A percentile compares a stretch with the other conserved stretches of the same genome.
phyloP scores from a whole-genome alignment of 2,113 vertebrate genomes.

The Rhadina sibilatrix region DNA sequence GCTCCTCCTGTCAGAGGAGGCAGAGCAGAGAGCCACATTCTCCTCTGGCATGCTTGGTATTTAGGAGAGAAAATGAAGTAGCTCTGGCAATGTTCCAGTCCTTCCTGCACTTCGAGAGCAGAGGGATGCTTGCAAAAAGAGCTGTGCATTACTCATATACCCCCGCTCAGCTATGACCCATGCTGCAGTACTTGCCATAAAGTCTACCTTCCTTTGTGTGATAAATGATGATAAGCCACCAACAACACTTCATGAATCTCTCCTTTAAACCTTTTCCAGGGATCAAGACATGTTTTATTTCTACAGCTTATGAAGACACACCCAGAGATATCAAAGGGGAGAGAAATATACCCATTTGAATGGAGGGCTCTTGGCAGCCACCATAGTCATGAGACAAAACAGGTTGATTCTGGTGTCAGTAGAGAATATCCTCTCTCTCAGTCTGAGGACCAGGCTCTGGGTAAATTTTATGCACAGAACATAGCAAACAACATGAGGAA shows the following conservation, averaged over 20 bases:
- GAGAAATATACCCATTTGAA: background rate
- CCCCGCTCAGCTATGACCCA: fast-evolving
- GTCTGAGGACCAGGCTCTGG: background rate
- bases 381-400: background rate
- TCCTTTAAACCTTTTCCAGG: background rate
- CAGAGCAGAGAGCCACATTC: background rate
- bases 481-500: background rate
- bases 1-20: background rate
- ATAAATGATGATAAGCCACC: background rate
- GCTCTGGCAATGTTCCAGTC: background rate
- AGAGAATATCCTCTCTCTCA: background rate
- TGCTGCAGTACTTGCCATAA: background rate
- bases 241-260: background rate
- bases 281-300: background rate
- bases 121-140: background rate
- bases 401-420: background rate
- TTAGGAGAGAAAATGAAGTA: background rate
- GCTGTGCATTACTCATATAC: fast-evolving
- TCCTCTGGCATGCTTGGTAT: background rate
- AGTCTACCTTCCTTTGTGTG: background rate
- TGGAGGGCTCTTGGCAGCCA: background rate
- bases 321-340: background rate
- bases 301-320: background rate
- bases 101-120: background rate
- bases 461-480: background rate